Evolutionary conservation across 2,113 vertebrate genomes (phyloP), one percentile per base, ranked within the genome.

Genomic region (Oncorhynchus nerka): DNA sequence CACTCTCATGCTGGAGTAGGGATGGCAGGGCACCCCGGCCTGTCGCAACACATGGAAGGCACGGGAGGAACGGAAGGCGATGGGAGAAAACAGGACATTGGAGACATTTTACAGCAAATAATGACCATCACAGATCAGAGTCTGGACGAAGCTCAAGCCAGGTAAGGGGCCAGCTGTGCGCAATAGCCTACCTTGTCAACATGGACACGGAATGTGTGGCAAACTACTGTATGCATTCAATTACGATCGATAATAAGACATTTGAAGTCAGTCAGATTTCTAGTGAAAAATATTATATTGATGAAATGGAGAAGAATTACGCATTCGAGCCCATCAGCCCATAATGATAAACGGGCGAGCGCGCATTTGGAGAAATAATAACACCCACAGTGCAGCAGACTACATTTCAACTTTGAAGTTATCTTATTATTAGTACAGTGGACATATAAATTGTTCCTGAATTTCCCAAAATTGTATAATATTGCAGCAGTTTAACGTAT

Each of bases 41-140:
- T 98, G 94, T 92, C 96, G 93, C 97, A 95, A 87, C 97, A 98
- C 90, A 94, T 98, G 94, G 97, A 97, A 77, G 95, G 96, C 86
- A 94, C 89, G 84, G 96, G 93, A 81, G 96, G 92, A 81, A 84
- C 93, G 75, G 97, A 98, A 93, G 95, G 94, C 75, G 96, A 96
- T 91, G 96, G 95, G 67, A 94, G 97, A 70, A 99, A 99, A 83
- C 97, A 99, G 93, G 97, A 98, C 95, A 98, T 98, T 87, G 97
- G 97, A 92, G 97, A 99, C 95, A 99, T 98, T 93, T 94, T 98
- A 92, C 97, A 98, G 93, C 97, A 99, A 88, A 99, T 99, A 75
- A 99, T 99, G 97, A 99, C 97, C 94, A 99, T 98, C 94, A 99
- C 97, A 68, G 97, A 99, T 84, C 97, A 99, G 92, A 99, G 97